phyloP scores from a whole-genome alignment of 2,888 invertebrate genomes.

The Lithophane semibrunnea region DNA sequence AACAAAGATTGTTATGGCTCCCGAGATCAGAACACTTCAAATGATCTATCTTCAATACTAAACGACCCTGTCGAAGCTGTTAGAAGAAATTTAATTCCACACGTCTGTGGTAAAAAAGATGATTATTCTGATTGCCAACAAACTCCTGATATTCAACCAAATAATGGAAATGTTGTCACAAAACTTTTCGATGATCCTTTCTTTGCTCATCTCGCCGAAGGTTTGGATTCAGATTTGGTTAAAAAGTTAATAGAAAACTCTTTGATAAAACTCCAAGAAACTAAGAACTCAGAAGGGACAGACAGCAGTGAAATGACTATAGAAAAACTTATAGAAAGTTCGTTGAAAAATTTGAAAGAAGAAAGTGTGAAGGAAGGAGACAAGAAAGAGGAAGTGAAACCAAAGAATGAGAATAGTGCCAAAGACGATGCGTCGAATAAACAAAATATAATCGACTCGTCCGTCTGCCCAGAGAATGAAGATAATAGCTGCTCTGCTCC shows the following conservation, averaged over 20 bases:
- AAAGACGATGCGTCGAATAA: constrained; percentile 72
- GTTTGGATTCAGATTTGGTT: constrained; percentile 91
- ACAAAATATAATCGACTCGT: constrained; percentile 71
- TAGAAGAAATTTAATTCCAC: constrained; percentile 93
- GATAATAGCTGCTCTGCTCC: constrained; percentile 92
- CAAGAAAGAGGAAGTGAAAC: constrained; percentile 66
- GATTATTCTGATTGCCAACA: constrained; percentile 61
- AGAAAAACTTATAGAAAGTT: constrained; percentile 89
- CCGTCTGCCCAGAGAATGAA: constrained; percentile 81
- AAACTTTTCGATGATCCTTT: constrained; percentile 92
- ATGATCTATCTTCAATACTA: constrained; percentile 90
- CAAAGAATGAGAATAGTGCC: constrained; percentile 73
- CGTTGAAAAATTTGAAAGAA: constrained; percentile 84
- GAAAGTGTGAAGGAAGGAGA: constrained; percentile 74
- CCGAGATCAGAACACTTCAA: constrained; percentile 62
- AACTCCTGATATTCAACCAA: constrained; percentile 69
- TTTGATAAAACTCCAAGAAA: constrained; percentile 90
- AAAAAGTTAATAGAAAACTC: constrained; percentile 93
- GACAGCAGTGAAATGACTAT: constrained; percentile 85
- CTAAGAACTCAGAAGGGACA: constrained; percentile 85
- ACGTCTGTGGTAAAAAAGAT: constrained; percentile 93
- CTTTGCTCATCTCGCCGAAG: constrained; percentile 91
- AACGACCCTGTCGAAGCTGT: constrained; percentile 95
- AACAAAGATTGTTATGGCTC: constrained; percentile 66
- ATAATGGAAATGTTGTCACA: constrained; percentile 88